Evolutionary conservation across 2,797 vertebrate species (phyloP).

Genomic region (Orientallactaga sibirica): DNA sequence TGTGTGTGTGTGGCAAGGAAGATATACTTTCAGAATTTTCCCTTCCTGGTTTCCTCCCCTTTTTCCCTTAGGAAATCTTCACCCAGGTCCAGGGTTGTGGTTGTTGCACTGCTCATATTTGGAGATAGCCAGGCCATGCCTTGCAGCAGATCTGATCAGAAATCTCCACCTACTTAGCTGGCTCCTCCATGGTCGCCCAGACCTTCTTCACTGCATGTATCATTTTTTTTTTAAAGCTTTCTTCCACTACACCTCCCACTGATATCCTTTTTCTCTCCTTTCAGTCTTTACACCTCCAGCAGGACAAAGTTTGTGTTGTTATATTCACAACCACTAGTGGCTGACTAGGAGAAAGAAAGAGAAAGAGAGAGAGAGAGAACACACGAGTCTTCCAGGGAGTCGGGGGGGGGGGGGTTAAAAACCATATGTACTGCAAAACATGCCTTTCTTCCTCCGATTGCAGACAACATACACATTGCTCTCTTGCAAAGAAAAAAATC

Average conservation of each 20-base stretch:
- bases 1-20: not conserved
- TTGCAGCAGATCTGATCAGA: constrained; percentile 52
- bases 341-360: constrained; percentile 45
- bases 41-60: not conserved
- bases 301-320: constrained; percentile 83
- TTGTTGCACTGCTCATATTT: constrained; percentile 10
- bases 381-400: not conserved
- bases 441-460: constrained; percentile 65
- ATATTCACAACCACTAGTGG: constrained; percentile 83
- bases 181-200: constrained; percentile 67
- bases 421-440: constrained; percentile 27
- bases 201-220: constrained; percentile 67
- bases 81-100: not conserved
- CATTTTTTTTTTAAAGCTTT: constrained; percentile 65
- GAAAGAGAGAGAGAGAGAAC: not conserved
- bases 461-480: not conserved
- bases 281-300: constrained; percentile 78
- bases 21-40: constrained; percentile 1
- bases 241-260: constrained; percentile 75
- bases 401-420: constrained; percentile 2
- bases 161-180: constrained; percentile 58
- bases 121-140: constrained; percentile 30
- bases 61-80: constrained; percentile 27
- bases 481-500: not conserved
- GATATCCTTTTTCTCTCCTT: constrained; percentile 65